Evolutionary conservation across 1,140 invertebrate genomes (phyloP), one percentile per base, ranked within the genome.

Genomic region (Dendroctonus ponderosae): DNA sequence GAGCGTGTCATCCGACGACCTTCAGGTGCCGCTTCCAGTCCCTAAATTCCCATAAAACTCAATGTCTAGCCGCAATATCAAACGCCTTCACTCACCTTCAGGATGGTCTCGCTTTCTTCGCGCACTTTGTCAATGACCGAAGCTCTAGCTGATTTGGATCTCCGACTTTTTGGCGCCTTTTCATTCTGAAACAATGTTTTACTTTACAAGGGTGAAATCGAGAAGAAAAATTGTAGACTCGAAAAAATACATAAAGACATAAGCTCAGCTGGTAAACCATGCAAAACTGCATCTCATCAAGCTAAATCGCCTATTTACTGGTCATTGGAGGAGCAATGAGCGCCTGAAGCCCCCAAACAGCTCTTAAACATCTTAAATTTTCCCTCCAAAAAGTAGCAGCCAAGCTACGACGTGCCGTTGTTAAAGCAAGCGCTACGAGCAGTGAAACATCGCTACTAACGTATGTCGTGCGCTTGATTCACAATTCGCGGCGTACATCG

Each of bases 1-100:
- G 80, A 81, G 44, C 80, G 67, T 6, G 80, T 81, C 26, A 78
- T 70, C 40, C 80, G 74, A 48, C 80, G 69, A 11, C 79, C 79
- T 68, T 80, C 79, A 65, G 79, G 76, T 57, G 75, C 72, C 39
- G 58, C 41, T 58, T 71, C 74, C 26, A 77, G 61, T 39, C 74
- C 75, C 78, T 79, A 70, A 52, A 72, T 70, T 50, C 12, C 37
- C 11, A 65, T 58, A 62, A 62, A 48, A 41, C 41, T 52, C 12
- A 46, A 46, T 46, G 44, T 46, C 9, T n/a, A 40, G 8, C 5
- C 12, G 53, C 39, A 8, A 40, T 40, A 56, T 56, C 11, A 40
- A 12, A 44, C 15, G 46, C 57, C 57, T 59, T 46, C 4, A 60
- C 46, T 59, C 72, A 79, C 77, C 74, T 79, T 79, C 49, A 72